phyloP scores from a whole-genome alignment of 2,888 invertebrate genomes.

The Pemphredon lugubris region DNA sequence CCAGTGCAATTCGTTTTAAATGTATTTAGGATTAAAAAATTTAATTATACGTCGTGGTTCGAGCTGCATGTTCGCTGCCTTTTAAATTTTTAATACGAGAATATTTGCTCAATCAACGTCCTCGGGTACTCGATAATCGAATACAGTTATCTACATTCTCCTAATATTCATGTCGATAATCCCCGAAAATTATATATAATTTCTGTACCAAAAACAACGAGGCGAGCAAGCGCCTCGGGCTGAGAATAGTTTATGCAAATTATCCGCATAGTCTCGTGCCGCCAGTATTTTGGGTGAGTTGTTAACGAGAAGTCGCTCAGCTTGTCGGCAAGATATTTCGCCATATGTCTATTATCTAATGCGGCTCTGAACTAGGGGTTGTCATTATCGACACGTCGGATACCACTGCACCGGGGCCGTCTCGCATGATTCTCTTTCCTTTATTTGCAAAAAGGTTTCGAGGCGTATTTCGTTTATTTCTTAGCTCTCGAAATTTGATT shows the following conservation, averaged over 20 bases:
- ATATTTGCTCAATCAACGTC: constrained; percentile 16
- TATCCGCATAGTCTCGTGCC: constrained; percentile 28
- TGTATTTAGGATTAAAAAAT: no score
- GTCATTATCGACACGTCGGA: no score
- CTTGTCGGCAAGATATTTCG: background rate
- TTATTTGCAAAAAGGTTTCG: no score
- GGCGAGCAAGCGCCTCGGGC: constrained; percentile 36
- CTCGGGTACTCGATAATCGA: constrained; percentile 11
- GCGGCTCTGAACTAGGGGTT: no score
- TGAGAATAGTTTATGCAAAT: constrained; percentile 53
- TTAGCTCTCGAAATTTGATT: no score
- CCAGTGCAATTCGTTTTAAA: no score
- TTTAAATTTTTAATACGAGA: background rate
- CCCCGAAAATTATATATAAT: constrained; percentile 44
- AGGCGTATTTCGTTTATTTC: no score
- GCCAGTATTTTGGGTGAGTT: background rate
- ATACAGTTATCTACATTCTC: constrained; percentile 32
- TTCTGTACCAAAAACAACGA: constrained; percentile 48
- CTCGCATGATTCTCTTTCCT: no score
- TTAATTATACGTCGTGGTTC: no score
- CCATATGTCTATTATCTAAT: background rate
- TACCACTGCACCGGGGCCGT: no score
- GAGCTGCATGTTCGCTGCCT: no score
- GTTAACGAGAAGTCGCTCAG: constrained; percentile 1
- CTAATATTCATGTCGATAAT: constrained; percentile 38